Base-by-base conservation (phyloP, 2,888 invertebrate species). In the Apamea crenata region DNA sequence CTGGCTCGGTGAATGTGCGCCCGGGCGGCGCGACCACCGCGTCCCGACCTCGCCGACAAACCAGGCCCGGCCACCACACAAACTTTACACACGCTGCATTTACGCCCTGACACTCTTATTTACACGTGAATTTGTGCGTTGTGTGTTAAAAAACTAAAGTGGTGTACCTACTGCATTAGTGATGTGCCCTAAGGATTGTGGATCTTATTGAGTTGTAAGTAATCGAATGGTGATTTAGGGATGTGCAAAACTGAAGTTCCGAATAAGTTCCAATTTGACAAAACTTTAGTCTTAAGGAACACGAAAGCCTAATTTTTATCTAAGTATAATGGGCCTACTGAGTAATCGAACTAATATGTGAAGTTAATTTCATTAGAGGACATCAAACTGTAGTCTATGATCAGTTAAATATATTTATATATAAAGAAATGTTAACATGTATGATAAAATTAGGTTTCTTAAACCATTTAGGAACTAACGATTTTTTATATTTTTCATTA, bases 1-100 rank as follows among this genome's bases (percentile, higher is more conserved):
- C 94, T 97, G 94, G 96, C 96, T 93, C 97, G 97, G 97, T 97
- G 97, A 97, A 97, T 96, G 95, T 96, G 96, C 93, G 96, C 96
- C 90, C 91, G 95, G 93, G 96, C 96, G 92, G 94, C 96, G 82
- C 93, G 95, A 82, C 95, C 94, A 56, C 94, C 95, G 93, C 96
- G 96, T 85, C 96, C 96, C 83, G 95, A 96, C 91, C 93, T 94
- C 76, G 91, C 96, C 81, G 96, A 94, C 73, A 97, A 97, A 91
- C 96, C 96, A 86, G 95, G 95, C 87, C 95, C 96, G 80, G 93
- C 96, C 84, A 93, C 91, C 84, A 93, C 95, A 78, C 95, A 95
- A 80, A 96, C 96, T 36, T 90, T 96, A 65, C 95, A 96, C 76
- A 94, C 93, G 18, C 91, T 96, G 72, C 95, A 96, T 83, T 91